Evolutionary conservation across 1,140 invertebrate genomes (phyloP).

Genomic region (Drosophila subobscura): DNA sequence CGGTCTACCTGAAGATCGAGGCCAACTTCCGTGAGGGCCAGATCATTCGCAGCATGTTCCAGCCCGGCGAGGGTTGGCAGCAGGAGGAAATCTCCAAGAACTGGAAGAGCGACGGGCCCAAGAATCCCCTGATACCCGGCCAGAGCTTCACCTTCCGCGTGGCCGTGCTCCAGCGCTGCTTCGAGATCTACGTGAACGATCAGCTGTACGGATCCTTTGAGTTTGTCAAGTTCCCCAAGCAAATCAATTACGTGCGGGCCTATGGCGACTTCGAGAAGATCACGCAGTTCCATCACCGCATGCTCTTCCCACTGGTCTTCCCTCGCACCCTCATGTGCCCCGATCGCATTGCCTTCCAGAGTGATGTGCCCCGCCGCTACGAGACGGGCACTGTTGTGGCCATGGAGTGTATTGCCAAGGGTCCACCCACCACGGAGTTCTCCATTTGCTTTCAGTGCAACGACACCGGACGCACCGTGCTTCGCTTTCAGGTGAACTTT

Average conservation of each 20-base stretch:
- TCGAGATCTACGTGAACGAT: slow-evolving; percentile 82
- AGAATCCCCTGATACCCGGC: slow-evolving; percentile 76
- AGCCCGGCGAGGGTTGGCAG: slow-evolving; percentile 80
- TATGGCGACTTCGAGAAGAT: slow-evolving; percentile 82
- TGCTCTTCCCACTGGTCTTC: slow-evolving; percentile 79
- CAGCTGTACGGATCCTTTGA: slow-evolving; percentile 79
- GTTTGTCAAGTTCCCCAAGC: slow-evolving; percentile 79
- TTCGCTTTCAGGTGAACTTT: slow-evolving; percentile 80
- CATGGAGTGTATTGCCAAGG: slow-evolving; percentile 81
- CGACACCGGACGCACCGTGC: slow-evolving; percentile 71
- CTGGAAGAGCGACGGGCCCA: slow-evolving; percentile 79
- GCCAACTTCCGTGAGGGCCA: slow-evolving; percentile 82
- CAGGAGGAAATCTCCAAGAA: slow-evolving; percentile 83
- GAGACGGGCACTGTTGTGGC: slow-evolving; percentile 79
- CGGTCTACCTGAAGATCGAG: slow-evolving; percentile 79
- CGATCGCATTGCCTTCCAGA: slow-evolving; percentile 77
- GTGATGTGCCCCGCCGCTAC: slow-evolving; percentile 75
- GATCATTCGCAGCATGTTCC: slow-evolving; percentile 83
- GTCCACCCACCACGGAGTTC: slow-evolving; percentile 75
- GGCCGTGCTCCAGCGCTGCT: slow-evolving; percentile 77
- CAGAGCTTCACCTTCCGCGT: slow-evolving; percentile 80
- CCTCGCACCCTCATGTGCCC: slow-evolving; percentile 69
- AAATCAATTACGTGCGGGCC: slow-evolving; percentile 76
- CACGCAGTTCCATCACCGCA: slow-evolving; percentile 80
- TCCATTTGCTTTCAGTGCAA: slow-evolving; percentile 83